A percentile compares a stretch with the other conserved stretches of the same genome.
Conservation (phyloP, 2,888 invertebrate genomes). For the Drosophila mimetica region DNA sequence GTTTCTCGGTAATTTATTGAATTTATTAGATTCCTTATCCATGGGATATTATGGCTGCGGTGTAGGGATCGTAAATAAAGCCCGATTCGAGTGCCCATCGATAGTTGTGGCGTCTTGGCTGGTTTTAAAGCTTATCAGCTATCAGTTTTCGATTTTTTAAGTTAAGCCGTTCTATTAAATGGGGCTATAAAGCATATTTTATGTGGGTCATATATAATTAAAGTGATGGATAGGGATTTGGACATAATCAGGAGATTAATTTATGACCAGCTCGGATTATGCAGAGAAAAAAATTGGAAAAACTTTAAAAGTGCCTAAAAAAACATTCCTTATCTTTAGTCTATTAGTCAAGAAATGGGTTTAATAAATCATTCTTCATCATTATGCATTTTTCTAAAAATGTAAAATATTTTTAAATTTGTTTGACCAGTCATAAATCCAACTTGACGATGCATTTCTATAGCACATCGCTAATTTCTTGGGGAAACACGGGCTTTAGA, state of each 20-base stretch:
- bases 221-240: conserved; percentile 38
- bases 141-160: conserved; percentile 28
- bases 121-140: conserved; percentile 31
- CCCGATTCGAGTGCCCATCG: conserved; percentile 26
- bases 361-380: background rate
- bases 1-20: conserved; percentile 65
- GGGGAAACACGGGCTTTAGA: conserved; percentile 7
- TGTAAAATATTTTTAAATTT: background rate
- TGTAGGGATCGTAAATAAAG: conserved; percentile 39
- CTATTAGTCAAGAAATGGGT: background rate
- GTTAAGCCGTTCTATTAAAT: background rate
- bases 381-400: background rate
- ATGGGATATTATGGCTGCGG: conserved; percentile 28
- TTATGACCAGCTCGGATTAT: conserved; percentile 1
- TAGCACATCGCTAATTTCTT: conserved; percentile 16
- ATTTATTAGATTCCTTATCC: conserved; percentile 67
- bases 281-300: background rate
- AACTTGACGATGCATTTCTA: conserved; percentile 2
- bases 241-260: conserved; percentile 26
- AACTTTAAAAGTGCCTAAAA: too few relatives aligned
- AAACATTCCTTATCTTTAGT: background rate
- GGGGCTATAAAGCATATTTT: conserved; percentile 33
- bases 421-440: background rate
- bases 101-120: conserved; percentile 34
- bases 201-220: conserved; percentile 32